Base-by-base conservation (phyloP, 2,888 invertebrate species). In the Drosophila mayaguana region DNA sequence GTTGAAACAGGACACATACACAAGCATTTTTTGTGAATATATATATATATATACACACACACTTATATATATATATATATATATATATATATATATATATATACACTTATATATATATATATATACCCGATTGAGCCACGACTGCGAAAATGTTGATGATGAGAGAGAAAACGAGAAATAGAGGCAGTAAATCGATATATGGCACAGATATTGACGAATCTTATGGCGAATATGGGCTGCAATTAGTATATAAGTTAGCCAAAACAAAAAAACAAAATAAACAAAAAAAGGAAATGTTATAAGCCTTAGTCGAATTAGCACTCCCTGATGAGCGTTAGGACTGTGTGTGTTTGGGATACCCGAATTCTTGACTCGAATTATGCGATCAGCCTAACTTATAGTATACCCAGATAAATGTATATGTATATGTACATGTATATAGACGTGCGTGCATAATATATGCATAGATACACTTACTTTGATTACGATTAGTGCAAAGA, bases 121-220 rank as follows among this genome's bases (percentile, higher is more conserved):
- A 64, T 40, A 36, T 16, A 59, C 50, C 55, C 55, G 51, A 65
- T 63, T 45, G 34, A 72, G 77, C 72, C 75, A 72, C 75, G 72
- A 77, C 75, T 75, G 72, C 72, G 78, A 48, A 60, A 40, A 46
- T 51, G 53, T 43, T 51, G 16, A 60, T 18, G 38, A 54, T n/a
- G 38, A n/a, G 16, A n/a, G 25, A 25, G 25, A 25, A 32, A 46
- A 25, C 43, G 34, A 36, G 22, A 60, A 59, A 57, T 56, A 22
- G 40, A 59, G 38, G 25, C 40, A 28, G 12, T 45, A 20, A 34
- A n/a, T 2, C 22, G 34, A 53, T 53, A 63, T 12, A 38, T 63
- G 53, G 32, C 36, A n/a, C 43, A 62, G 51, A 56, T 51, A 68
- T 55, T 46, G 73, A 53, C 18, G 36, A 63, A 57, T 22, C 38